Evolutionary conservation across 2,888 invertebrate species (phyloP), one percentile per base, ranked within the genome.

Genomic region (Meiosimyza decipiens): DNA sequence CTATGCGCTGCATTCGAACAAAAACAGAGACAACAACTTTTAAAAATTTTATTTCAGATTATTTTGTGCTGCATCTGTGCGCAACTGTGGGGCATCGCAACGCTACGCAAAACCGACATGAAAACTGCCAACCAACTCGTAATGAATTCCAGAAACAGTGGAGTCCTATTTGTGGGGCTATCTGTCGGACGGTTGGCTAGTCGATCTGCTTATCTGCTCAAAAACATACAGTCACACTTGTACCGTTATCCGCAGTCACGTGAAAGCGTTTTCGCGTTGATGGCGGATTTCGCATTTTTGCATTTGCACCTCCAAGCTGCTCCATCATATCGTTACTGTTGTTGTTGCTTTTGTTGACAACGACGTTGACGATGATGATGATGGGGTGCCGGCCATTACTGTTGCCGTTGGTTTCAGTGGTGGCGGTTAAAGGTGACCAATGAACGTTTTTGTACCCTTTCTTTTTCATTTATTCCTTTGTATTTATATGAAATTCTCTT

Each of bases 341-440:
- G 64, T 50, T 66, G 51, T 59, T 73, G 66, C 55, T 72, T 71
- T 72, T 64, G 72, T 73, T 73, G 74, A 64, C 63, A 73, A 67
- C 75, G 76, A 76, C 79, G 76, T 80, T 80, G 80, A 80, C 76
- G 76, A 22, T 22, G 22, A 77, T 40, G 65, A 16, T 57, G 49
- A 40, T 16, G 57, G 73, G 69, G 73, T 73, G 74, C 71, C 52
- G 63, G 11, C 28, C 22, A 28, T 13, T 33, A 15, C 11, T 33
- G 28, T 22, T 15, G 28, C 15, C 18, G 28, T 59, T 16, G 13
- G 47, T n/a, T 16, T 40, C 40, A 49, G 47, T 40, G 50, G 64
- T 50, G 64, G 51, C 18, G 50, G 64, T 22, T 50, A 51, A 28
- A 64, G 64, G 64, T 64, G 64, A 50, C 64, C 64, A 64, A 64